phyloP scores from a whole-genome alignment of 2,888 invertebrate species.

The Megastigmus dorsalis region DNA sequence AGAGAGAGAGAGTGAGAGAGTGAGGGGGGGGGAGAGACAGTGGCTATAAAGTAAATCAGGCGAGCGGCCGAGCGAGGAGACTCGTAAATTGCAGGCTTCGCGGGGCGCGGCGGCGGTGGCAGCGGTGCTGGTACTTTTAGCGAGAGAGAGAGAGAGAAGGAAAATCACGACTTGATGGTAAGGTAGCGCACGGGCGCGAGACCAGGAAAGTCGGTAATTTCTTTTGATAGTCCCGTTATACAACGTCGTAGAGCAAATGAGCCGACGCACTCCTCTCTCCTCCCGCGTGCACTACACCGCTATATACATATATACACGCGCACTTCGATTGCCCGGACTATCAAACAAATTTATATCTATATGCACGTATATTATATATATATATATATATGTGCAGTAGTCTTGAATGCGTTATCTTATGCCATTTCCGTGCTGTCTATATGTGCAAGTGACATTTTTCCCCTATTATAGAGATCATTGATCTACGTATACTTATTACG shows the following conservation, averaged over 20 bases:
- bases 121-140: not conserved
- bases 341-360: constrained; percentile 12
- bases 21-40: no score
- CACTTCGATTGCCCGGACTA: constrained; percentile 6
- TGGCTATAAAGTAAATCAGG: constrained; percentile 39
- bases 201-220: constrained; percentile 35
- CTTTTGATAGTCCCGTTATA: constrained; percentile 43
- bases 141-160: not conserved
- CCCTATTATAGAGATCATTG: no score
- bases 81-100: constrained; percentile 40
- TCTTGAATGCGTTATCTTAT: no score
- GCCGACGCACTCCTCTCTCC: not conserved
- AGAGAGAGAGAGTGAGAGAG: no score
- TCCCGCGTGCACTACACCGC: no score
- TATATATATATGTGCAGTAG: not conserved
- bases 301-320: no score
- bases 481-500: no score
- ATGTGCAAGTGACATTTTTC: no score
- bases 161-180: constrained; percentile 10
- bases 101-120: not conserved
- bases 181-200: not conserved
- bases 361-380: not conserved
- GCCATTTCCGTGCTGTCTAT: no score
- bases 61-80: not conserved
- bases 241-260: constrained; percentile 46